Evolutionary conservation across 2,888 invertebrate genomes (phyloP), one percentile per base, ranked within the genome.

Genomic region (Zygothrica quintamaculata): DNA sequence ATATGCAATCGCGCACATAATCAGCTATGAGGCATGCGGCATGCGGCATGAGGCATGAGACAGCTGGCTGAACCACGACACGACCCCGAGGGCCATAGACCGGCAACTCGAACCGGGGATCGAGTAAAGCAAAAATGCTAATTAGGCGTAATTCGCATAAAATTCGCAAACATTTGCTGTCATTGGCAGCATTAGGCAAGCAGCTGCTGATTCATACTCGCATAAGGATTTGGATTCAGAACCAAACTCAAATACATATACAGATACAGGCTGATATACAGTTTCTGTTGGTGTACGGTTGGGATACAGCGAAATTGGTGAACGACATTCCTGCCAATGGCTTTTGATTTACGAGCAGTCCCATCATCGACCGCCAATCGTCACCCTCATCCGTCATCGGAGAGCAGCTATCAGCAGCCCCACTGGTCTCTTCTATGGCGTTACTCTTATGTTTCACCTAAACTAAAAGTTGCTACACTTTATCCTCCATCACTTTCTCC

Each of bases 61-160:
- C 40, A 33, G 25, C 33, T 11, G 36, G 1, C n/a, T 29, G 37
- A 12, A 26, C 7, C n/a, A 13, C 25, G n/a, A 37, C n/a, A 25
- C 12, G n/a, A 44, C 46, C 44, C 33, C 18, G 16, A 11, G 46
- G 16, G 34, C 26, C 26, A 26, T 25, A 25, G 18, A 22, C 2
- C 18, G 18, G 18, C 18, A 22, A 22, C 15, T 8, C 8, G 47
- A 11, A 7, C 36, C 15, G 22, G 37, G 56, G 50, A 22, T 22
- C 18, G 18, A 22, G 18, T 22, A 22, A 22, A 42, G 57, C 77
- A 76, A 75, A 81, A 87, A 84, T 84, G 87, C 82, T 84, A 87
- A 84, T 84, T 84, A 84, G 87, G 85, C 82, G 85, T 84, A 87
- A 84, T 84, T 78, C 87, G 87, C 87, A 87, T 87, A 84, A 84